These are phyloP conservation scores for Corvus moneduloides DNA, from an alignment of 2,113 vertebrate genomes.

Conservation along the genomic window DNA sequence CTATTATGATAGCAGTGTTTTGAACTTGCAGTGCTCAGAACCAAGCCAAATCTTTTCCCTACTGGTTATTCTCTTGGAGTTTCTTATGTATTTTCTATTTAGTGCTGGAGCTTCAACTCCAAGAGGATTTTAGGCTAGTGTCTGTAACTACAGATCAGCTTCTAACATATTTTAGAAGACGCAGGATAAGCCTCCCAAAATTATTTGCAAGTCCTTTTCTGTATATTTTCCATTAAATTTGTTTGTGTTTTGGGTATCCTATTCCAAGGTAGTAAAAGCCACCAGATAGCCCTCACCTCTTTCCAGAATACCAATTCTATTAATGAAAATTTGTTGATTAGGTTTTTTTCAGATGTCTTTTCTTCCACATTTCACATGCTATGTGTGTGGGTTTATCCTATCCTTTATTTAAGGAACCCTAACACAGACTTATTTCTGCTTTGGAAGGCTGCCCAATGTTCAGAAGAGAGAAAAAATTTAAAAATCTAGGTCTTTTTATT, in stretches of 20 bases:
- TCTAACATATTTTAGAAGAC: neutral
- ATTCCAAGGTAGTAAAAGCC: neutral
- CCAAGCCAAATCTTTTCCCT: neutral
- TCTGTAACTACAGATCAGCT: neutral
- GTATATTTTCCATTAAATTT: neutral
- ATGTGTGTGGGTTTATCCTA: neutral
- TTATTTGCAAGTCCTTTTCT: neutral
- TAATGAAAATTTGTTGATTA: neutral
- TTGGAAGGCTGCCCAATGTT: neutral
- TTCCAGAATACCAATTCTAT: neutral
- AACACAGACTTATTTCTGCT: neutral
- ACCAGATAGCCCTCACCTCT: neutral
- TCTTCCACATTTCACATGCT: neutral
- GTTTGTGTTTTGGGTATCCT: neutral
- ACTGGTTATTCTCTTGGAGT: neutral
- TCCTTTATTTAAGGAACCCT: neutral
- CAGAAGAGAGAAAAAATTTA: neutral
- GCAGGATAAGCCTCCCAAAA: neutral
- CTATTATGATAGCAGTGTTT: neutral
- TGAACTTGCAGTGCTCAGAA: neutral
- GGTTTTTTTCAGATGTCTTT: neutral
- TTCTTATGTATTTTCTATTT: neutral
- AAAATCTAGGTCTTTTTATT: neutral
- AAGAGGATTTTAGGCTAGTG: neutral
- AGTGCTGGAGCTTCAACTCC: neutral